Base-by-base conservation (phyloP, 2,113 vertebrate species). In the Megalops atlanticus region DNA sequence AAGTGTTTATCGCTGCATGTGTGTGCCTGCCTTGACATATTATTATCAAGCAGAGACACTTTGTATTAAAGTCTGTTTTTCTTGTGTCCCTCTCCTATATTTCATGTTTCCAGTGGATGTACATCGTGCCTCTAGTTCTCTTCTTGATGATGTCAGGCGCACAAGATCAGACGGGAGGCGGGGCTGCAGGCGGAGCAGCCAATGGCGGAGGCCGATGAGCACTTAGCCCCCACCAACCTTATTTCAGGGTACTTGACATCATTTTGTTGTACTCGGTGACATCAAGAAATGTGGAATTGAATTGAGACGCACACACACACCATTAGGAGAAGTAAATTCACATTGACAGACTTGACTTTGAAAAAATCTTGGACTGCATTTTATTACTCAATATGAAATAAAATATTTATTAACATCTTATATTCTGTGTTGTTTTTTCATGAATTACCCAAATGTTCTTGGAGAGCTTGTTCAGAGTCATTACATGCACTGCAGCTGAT, bases 131-230 rank as follows among this genome's bases (percentile, higher is more conserved):
- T 4, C 94, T 98, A 0, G 96, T 98, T 83, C 95, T 98, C 74
- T 98, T 98, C 90, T 90, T 98, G 84, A 97, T 98, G 96, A 98
- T 98, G 97, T 97, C 97, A 0, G 97, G 97, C 8, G 96, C 96
- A 0, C 96, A 96, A 1, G 97, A 97, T 6, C 94, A 96, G 11
- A 95, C 96, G 0, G 95, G 95, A 72, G 96, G 95, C 41, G 95
- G 96, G 3, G 94, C 94, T 0, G 93, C 94, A 0, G 93, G 94
- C 0, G 93, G 95, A 0, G 93, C 92, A 0, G 94, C 90, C 10
- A 93, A 92, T 0, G 92, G 95, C 0, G 95, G 94, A 0, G 95
- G 95, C 24, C 91, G 94, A 87, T 94, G 84, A 94, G 86, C 52
- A 4, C 72, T 43, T 14, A 24, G 0, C 18, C 45, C 47, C 73